phyloP scores from a whole-genome alignment of 2,888 invertebrate species.

The Limnephilus lunatus region DNA sequence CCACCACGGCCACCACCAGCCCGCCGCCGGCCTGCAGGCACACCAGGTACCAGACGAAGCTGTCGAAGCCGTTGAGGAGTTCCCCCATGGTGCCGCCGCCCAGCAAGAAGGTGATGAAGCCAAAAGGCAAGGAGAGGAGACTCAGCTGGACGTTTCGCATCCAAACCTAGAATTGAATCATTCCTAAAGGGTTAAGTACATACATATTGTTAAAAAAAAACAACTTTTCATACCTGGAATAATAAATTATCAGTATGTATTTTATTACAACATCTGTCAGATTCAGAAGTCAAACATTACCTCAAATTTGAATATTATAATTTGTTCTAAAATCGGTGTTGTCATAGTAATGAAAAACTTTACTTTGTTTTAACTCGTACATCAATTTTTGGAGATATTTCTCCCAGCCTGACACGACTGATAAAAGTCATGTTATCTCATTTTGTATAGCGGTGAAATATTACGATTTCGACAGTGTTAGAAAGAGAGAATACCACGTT shows the following conservation, averaged over 20 bases:
- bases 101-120: conserved; percentile 86
- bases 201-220: neutral
- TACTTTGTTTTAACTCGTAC: no score
- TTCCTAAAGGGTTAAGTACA: neutral
- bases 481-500: no score
- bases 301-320: no score
- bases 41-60: conserved; percentile 92
- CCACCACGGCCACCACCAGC: conserved; percentile 97
- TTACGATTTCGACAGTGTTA: no score
- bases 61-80: conserved; percentile 82
- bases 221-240: neutral
- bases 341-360: no score
- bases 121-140: conserved; percentile 93
- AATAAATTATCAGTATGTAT: neutral
- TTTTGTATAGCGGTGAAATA: no score
- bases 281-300: no score
- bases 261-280: no score
- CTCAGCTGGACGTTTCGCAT: conserved; percentile 98
- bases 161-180: conserved; percentile 81
- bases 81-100: conserved; percentile 84
- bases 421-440: no score
- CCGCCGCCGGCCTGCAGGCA: conserved; percentile 96
- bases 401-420: no score
- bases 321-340: no score
- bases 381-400: no score